These are phyloP conservation scores for Candoia aspera DNA, from an alignment of 2,113 vertebrate genomes.

Conservation along the genomic window DNA sequence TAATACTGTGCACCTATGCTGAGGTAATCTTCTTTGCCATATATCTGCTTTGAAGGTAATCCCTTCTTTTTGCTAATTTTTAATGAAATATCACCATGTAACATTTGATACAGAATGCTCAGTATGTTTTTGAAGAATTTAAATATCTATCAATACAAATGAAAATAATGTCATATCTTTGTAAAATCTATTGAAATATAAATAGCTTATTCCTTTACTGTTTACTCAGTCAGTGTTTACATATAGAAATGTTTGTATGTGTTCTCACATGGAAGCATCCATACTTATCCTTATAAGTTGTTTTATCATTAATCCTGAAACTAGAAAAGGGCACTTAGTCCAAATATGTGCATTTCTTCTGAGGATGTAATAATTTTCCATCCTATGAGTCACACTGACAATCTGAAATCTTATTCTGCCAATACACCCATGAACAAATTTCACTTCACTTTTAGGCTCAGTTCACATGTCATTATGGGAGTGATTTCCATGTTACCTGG, in stretches of 20 bases:
- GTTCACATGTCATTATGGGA: background rate
- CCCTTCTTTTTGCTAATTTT: background rate
- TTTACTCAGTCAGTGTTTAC: background rate
- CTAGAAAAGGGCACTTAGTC: background rate
- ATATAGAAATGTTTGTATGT: background rate
- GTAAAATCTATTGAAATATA: background rate
- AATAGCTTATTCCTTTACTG: background rate
- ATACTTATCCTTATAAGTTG: background rate
- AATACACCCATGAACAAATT: background rate
- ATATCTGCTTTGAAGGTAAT: background rate
- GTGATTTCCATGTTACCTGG: background rate
- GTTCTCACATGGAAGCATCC: background rate
- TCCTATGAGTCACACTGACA: background rate
- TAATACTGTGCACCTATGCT: background rate
- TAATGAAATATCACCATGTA: background rate
- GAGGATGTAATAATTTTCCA: background rate
- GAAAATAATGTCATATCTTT: background rate
- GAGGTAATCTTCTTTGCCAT: background rate
- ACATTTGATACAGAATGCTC: background rate
- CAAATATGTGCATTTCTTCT: background rate
- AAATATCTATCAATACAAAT: background rate
- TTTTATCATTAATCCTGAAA: background rate
- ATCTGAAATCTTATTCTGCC: background rate
- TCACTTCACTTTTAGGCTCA: background rate
- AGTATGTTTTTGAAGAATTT: background rate